Evolutionary conservation across 2,888 invertebrate species (phyloP).

Genomic region (Hemaris fuciformis): DNA sequence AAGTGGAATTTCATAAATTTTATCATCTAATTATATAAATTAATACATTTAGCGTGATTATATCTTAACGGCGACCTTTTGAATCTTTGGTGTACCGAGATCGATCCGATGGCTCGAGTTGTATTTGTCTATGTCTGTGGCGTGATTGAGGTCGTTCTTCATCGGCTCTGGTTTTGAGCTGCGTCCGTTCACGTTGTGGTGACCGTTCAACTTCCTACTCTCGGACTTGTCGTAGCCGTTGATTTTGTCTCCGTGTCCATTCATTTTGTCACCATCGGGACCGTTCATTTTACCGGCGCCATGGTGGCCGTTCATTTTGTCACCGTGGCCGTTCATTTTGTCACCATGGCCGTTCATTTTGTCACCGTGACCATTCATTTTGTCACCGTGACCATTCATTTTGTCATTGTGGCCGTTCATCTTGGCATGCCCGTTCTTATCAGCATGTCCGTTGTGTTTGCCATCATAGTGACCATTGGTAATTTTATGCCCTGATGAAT

Average conservation of each 20-base stretch:
- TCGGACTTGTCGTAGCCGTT: too few relatives aligned
- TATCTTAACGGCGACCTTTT: conserved; percentile 73
- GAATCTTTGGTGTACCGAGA: conserved; percentile 75
- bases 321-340: conserved; percentile 21
- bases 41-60: conserved; percentile 36
- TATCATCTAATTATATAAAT: conserved; percentile 50
- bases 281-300: conserved; percentile 41
- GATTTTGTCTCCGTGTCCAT: conserved; percentile 34
- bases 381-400: conserved; percentile 39
- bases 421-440: conserved; percentile 36
- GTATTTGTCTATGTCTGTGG: conserved; percentile 40
- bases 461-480: conserved; percentile 39
- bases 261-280: conserved; percentile 37
- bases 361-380: conserved; percentile 39
- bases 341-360: conserved; percentile 36
- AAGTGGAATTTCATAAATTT: conserved; percentile 68
- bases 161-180: conserved; percentile 22
- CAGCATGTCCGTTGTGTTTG: conserved; percentile 4
- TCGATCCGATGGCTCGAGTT: conserved; percentile 55
- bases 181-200: too few relatives aligned
- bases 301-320: conserved; percentile 40
- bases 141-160: conserved; percentile 36
- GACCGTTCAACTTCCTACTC: too few relatives aligned
- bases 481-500: conserved; percentile 68
- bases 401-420: conserved; percentile 40